These are phyloP conservation scores for Istiophorus platypterus DNA, from an alignment of 2,113 vertebrate genomes.

Conservation along the genomic window DNA sequence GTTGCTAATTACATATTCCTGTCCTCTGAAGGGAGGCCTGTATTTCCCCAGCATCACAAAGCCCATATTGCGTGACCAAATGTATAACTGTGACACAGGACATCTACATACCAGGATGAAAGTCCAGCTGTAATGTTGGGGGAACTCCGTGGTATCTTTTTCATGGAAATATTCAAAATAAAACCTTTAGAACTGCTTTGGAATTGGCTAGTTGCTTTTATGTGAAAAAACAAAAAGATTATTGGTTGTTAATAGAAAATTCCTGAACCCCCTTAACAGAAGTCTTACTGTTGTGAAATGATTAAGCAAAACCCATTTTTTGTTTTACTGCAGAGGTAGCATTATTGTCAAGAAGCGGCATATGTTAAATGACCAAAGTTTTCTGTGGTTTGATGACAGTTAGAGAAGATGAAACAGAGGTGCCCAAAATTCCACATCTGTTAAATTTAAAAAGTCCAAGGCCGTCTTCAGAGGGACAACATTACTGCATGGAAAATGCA, in stretches of 20 bases:
- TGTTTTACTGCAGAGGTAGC: background rate
- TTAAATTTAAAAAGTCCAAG: too few species aligned
- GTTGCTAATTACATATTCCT: conserved; percentile 40
- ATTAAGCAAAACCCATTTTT: too few species aligned
- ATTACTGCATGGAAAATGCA: background rate
- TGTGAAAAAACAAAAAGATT: background rate
- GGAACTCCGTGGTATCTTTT: background rate
- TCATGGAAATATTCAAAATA: background rate
- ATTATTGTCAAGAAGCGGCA: too few species aligned
- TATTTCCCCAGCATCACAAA: conserved; percentile 20
- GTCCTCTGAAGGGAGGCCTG: conserved; percentile 14
- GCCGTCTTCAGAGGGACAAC: too few species aligned
- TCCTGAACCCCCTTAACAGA: too few species aligned
- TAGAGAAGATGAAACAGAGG: too few species aligned
- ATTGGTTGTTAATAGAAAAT: background rate
- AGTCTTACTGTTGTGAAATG: too few species aligned
- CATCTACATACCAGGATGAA: conserved; percentile 1
- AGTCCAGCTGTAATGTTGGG: background rate
- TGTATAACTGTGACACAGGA: background rate
- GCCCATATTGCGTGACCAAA: conserved; percentile 4
- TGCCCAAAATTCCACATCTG: too few species aligned
- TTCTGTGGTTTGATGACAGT: too few species aligned
- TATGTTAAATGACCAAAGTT: too few species aligned
- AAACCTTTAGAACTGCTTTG: background rate
- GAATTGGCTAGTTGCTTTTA: background rate